Percentiles rank a stretch among this genome's conserved stretches.
These are phyloP conservation scores for Mesitornis unicolor DNA, from an alignment of 2,113 vertebrate genomes.

Conservation along the genomic window DNA sequence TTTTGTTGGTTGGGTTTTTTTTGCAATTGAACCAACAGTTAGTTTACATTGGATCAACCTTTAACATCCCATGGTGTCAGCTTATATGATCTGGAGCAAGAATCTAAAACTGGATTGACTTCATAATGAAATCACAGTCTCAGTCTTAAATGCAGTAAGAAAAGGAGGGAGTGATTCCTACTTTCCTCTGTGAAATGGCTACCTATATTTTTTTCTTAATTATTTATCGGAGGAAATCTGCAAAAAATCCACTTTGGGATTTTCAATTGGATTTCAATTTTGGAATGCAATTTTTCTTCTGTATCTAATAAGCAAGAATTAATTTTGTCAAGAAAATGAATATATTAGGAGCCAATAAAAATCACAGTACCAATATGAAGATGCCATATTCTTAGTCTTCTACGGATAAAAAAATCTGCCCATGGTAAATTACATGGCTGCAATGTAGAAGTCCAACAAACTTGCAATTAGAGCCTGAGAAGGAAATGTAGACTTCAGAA, in stretches of 20 bases:
- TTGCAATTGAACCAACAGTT: not conserved
- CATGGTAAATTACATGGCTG: not conserved
- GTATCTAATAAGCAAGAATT: not conserved
- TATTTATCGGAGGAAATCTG: not conserved
- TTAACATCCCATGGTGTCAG: not conserved
- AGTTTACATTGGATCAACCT: not conserved
- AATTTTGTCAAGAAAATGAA: not conserved
- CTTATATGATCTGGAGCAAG: not conserved
- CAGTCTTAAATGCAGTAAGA: not conserved
- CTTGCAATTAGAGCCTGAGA: not conserved
- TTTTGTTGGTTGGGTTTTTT: not conserved
- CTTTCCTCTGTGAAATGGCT: not conserved
- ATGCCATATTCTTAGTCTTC: not conserved
- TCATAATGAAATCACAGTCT: not conserved
- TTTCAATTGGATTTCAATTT: too few relatives aligned
- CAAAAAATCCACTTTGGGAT: not conserved
- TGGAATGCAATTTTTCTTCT: not conserved
- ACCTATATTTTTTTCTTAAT: not conserved
- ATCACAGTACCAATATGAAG: not conserved
- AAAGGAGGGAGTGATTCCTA: not conserved
- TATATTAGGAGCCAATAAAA: not conserved
- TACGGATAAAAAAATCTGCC: not conserved
- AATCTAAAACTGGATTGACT: not conserved
- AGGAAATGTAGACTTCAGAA: not conserved
- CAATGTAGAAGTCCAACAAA: not conserved